Percentiles rank a stretch among this genome's conserved stretches.
Conservation (phyloP, 2,888 invertebrate species). For the Polietes domitor region DNA sequence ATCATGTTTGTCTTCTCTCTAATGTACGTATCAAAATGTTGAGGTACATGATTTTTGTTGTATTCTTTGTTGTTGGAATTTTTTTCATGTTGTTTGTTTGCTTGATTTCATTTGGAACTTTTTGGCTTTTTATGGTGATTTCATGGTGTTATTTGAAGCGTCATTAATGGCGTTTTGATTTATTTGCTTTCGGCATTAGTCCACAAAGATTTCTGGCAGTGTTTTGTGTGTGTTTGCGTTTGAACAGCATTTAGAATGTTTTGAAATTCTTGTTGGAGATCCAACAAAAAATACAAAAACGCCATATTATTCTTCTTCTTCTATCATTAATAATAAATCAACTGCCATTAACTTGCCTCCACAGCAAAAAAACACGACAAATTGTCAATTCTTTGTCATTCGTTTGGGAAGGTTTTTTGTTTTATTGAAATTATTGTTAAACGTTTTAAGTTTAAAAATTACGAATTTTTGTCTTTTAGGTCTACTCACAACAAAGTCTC, state of each 20-base stretch:
- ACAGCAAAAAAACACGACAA: background rate
- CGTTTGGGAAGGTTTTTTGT: no score
- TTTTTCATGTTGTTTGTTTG: conserved; percentile 19
- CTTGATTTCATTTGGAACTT: background rate
- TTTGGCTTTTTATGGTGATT: background rate
- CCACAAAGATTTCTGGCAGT: background rate
- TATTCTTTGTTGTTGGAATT: background rate
- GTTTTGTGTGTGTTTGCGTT: no score
- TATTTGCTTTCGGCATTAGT: background rate
- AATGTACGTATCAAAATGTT: no score
- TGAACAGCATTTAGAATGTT: background rate
- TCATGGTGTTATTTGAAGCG: background rate
- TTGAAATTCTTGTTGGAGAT: background rate
- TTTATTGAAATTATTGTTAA: no score
- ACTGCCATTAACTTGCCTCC: background rate
- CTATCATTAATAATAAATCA: background rate
- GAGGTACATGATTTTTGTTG: background rate
- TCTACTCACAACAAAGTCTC: background rate
- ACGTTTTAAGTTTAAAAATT: no score
- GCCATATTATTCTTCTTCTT: background rate
- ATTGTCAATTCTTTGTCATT: no score
- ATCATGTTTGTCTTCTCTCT: background rate
- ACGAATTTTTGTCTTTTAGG: no score
- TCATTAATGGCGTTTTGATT: conserved; percentile 1
- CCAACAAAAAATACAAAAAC: background rate